A percentile compares a stretch with the other conserved stretches of the same genome.
phyloP scores from a whole-genome alignment of 2,888 invertebrate genomes.

The Athetis lepigone region DNA sequence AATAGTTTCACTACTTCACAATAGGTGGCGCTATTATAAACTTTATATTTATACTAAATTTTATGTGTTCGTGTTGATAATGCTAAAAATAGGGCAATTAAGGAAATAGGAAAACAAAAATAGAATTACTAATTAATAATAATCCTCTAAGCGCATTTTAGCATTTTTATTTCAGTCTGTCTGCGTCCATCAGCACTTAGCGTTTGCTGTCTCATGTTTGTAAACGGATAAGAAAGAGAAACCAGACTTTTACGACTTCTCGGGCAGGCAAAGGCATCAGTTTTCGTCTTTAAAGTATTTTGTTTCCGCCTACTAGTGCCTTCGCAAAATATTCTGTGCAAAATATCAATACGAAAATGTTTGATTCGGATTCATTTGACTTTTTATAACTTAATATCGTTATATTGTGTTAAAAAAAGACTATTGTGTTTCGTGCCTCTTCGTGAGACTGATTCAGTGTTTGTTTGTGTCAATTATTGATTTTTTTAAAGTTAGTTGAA shows the following conservation, averaged over 20 bases:
- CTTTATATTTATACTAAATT: too few relatives aligned
- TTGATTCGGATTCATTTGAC: conserved; percentile 1
- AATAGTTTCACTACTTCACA: conserved; percentile 7
- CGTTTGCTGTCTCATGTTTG: conserved; percentile 19
- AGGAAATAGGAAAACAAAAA: conserved; percentile 6
- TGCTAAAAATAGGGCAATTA: conserved; percentile 7
- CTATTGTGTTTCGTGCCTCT: conserved; percentile 5
- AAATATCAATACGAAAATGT: conserved; percentile 40
- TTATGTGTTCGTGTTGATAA: too few relatives aligned
- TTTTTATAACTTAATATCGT: not conserved
- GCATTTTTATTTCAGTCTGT: not conserved
- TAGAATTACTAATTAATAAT: not conserved
- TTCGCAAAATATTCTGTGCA: conserved; percentile 30
- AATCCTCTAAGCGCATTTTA: not conserved
- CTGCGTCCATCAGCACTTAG: not conserved
- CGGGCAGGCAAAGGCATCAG: conserved; percentile 10
- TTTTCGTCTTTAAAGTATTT: conserved; percentile 39
- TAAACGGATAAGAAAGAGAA: conserved; percentile 40
- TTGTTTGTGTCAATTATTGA: conserved; percentile 58
- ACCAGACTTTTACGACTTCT: conserved; percentile 34
- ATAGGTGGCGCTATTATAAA: conserved; percentile 29
- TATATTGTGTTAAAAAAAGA: conserved; percentile 16
- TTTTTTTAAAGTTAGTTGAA: conserved; percentile 43
- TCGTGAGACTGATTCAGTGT: conserved; percentile 24
- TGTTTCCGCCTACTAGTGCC: conserved; percentile 57